A percentile compares a stretch with the other conserved stretches of the same genome.
phyloP scores from a whole-genome alignment of 2,113 vertebrate genomes.

The Urocolius indicus region DNA sequence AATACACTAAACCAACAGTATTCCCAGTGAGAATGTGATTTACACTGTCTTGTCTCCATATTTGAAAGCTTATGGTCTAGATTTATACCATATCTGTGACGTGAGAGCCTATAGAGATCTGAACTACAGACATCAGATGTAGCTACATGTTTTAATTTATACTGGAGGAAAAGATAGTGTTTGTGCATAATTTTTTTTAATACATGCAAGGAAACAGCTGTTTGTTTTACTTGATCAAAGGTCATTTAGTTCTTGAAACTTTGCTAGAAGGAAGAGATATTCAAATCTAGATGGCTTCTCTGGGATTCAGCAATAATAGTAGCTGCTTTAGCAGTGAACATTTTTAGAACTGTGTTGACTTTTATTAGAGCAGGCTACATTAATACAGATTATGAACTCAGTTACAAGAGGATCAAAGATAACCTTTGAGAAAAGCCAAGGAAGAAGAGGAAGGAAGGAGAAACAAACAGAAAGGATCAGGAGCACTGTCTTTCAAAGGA shows the following conservation, averaged over 20 bases:
- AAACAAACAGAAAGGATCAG: neutral
- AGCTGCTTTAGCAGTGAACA: neutral
- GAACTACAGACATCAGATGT: neutral
- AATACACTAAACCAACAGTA: neutral
- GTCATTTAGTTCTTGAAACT: neutral
- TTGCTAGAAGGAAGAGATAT: neutral
- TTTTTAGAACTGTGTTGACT: neutral
- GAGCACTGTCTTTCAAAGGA: neutral
- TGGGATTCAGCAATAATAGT: neutral
- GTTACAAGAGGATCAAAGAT: neutral
- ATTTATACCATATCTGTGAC: neutral
- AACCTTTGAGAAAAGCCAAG: neutral
- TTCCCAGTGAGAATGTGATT: neutral
- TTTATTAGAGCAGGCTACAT: neutral
- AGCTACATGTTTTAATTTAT: neutral
- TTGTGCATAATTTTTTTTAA: neutral
- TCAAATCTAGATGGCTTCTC: neutral
- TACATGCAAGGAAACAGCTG: neutral
- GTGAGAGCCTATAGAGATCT: neutral
- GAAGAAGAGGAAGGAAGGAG: neutral
- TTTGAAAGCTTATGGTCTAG: neutral
- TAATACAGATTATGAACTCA: neutral
- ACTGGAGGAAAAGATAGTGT: conserved; percentile 12
- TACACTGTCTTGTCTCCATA: neutral
- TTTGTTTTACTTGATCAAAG: neutral